Base-by-base conservation (phyloP, 2,797 vertebrate species). In the Lacerta viridis region DNA sequence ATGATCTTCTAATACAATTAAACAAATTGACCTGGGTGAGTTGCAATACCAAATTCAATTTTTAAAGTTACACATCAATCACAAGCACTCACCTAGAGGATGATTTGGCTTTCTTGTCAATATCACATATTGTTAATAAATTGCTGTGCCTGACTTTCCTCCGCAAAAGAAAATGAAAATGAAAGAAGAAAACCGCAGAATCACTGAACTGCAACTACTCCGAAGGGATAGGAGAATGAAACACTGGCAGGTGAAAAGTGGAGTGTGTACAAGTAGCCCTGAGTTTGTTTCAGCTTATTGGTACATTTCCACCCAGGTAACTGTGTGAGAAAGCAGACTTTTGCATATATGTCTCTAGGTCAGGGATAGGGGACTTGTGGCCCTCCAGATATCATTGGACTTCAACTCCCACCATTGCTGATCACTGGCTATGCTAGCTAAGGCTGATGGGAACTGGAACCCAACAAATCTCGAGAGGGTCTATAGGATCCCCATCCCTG, bases 51-150 rank as follows among this genome's bases (percentile, higher is more conserved):
- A 69, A 61, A 72, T 84, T 79, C 64, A 79, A 61, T 79, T 72
- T 88, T 79, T 33, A 88, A 55, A 36, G 82, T 78, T 43, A 27
- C 41, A 36, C 55, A 87, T 87, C 23, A 74, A 82, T 83, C 71
- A 87, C 64, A 69, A 23, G 41, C 29, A n/a, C 43, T 43, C 66
- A 59, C 46, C 18, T 72, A n/a, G 27, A 84, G 66, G n/a, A n/a
- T 41, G 36, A 25, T 68, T 77, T 68, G 39, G 66, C 33, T 74
- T 77, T 69, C 61, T 78, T 78, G 74, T 79, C 80, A 77, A 88
- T 79, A 71, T 17, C 27, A 46, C 59, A 27, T n/a, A 72, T 80
- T 71, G 29, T 41, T 88, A 79, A 84, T 71, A 79, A 84, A 71
- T 59, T 84, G 78, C 66, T n/a, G 5, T 36, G 59, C 72, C 33